Base-by-base conservation (phyloP, 1,140 invertebrate genomes). In the Drosophila melanogaster region DNA sequence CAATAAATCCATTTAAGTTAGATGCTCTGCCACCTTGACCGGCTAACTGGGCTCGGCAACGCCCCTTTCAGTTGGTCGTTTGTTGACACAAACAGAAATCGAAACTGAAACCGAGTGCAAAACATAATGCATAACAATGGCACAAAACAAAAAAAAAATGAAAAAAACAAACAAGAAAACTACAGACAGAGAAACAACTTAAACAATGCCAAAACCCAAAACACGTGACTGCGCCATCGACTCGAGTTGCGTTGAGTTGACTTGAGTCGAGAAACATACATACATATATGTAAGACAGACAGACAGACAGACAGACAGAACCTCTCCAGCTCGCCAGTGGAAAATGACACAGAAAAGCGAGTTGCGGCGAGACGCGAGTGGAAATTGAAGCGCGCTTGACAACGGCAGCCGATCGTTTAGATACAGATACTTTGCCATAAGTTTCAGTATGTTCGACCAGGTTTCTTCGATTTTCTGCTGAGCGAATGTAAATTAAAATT, bases 331-430 rank as follows among this genome's bases (percentile, higher is more conserved):
- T 30, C 30, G 30, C 30, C 30, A 8, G 30, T 8, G 7, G 7
- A 30, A 44, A 76, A 43, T 76, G 76, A 81, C 83, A 86, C 78
- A 87, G 74, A 86, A 86, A 85, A 78, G 50, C 81, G 56, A 77
- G 77, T 38, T n/a, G n/a, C n/a, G n/a, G n/a, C 46, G 24, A 51
- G 57, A 53, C 57, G 41, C 49, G 53, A 44, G 12, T 65, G 49
- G 26, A 65, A 62, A 57, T 51, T 56, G 38, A 55, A 71, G 59
- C 75, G 58, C 69, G 78, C 78, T 86, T 86, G 78, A 38, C 83
- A 87, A 87, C 81, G 75, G 55, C 19, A 6, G 37, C 44, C 43
- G 19, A 40, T 43, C 49, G 33, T 24, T 19, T 12, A 57, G 37
- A 43, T 69, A 12, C 37, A 47, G 24, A 54, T 41, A 56, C 19